A percentile compares a stretch with the other conserved stretches of the same genome.
These are phyloP conservation scores for Pygoscelis adeliae DNA, from an alignment of 2,113 vertebrate species.

Conservation along the genomic window DNA sequence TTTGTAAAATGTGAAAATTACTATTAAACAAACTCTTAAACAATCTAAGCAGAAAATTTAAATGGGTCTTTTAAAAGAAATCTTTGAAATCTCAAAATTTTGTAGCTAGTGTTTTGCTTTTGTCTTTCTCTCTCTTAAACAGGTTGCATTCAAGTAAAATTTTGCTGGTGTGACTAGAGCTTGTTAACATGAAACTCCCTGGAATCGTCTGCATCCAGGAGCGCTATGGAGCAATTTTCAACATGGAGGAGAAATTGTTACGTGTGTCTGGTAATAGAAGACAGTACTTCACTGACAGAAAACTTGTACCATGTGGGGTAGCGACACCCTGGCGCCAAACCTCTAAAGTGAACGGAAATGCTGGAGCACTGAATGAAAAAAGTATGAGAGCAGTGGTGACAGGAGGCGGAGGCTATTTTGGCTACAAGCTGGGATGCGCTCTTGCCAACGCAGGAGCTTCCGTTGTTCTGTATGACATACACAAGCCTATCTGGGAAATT, in stretches of 20 bases:
- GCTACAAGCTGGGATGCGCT: conserved; percentile 85
- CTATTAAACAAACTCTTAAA: background rate
- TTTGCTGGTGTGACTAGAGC: background rate
- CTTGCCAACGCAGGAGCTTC: conserved; percentile 79
- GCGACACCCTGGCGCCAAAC: background rate
- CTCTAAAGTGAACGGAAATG: background rate
- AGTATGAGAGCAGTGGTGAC: conserved; percentile 85
- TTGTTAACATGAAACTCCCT: conserved; percentile 49
- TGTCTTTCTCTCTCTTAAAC: background rate
- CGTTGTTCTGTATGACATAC: conserved; percentile 87
- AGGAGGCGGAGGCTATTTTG: conserved; percentile 90
- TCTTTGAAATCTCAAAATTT: background rate
- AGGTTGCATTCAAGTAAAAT: background rate
- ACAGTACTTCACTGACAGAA: conserved; percentile 15
- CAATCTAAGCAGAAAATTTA: background rate
- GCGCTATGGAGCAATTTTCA: conserved; percentile 26
- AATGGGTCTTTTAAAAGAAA: background rate
- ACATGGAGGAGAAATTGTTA: background rate
- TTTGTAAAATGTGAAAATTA: background rate
- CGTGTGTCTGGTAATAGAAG: background rate
- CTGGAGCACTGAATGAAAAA: background rate
- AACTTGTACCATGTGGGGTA: conserved; percentile 12
- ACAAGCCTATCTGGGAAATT: conserved; percentile 78
- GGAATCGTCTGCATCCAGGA: background rate
- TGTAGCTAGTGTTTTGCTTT: background rate